Evolutionary conservation across 2,888 invertebrate genomes (phyloP).

Genomic region (Spatulosminthurus flaviceps): DNA sequence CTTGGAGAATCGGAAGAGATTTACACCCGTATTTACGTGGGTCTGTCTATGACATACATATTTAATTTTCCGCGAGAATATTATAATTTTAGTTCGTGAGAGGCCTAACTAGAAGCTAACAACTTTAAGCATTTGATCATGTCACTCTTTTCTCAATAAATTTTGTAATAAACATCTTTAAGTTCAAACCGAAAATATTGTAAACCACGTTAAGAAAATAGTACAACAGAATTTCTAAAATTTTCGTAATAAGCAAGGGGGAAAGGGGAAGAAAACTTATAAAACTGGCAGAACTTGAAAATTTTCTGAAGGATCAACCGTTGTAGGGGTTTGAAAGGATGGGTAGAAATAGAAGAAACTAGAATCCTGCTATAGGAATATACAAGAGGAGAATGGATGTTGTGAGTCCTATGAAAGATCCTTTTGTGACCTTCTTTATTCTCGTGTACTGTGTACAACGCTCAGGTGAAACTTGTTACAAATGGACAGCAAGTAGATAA

Average conservation of each 20-base stretch:
- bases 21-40: neutral
- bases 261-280: neutral
- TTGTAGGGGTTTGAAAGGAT: neutral
- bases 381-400: conserved; percentile 18
- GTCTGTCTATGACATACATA: neutral
- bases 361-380: neutral
- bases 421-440: conserved; percentile 26
- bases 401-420: conserved; percentile 24
- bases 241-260: neutral
- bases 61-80: neutral
- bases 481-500: conserved; percentile 29
- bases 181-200: too few relatives aligned
- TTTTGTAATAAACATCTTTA: too few relatives aligned
- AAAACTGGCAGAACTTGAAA: neutral
- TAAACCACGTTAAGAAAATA: too few relatives aligned
- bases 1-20: neutral
- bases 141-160: too few relatives aligned
- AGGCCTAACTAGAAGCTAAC: too few relatives aligned
- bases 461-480: conserved; percentile 23
- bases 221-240: too few relatives aligned
- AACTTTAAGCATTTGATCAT: too few relatives aligned
- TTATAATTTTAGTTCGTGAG: neutral
- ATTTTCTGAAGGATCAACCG: neutral
- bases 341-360: neutral
- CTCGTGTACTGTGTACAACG: neutral